Evolutionary conservation across 1,140 invertebrate species (phyloP).

Genomic region (Drosophila obscura): DNA sequence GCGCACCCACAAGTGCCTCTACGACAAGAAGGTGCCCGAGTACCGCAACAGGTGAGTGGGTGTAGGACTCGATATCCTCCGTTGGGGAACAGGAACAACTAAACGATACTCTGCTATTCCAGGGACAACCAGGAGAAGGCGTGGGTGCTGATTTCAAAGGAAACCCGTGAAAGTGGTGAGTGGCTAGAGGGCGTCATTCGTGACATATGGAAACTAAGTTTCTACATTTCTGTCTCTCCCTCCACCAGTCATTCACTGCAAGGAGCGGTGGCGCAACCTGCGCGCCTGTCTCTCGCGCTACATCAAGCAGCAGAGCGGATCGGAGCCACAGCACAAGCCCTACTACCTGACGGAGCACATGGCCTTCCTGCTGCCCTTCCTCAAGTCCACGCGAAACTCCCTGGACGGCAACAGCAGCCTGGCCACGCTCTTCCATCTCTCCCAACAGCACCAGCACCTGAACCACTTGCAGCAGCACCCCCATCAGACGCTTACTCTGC

Average conservation of each 20-base stretch:
- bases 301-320: constrained; percentile 76
- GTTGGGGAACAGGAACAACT: too few species aligned
- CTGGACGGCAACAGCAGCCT: constrained; percentile 67
- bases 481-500: constrained; percentile 16
- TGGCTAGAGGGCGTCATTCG: background rate
- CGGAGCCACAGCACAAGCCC: constrained; percentile 80
- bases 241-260: constrained; percentile 78
- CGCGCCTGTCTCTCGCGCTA: constrained; percentile 80
- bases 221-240: background rate
- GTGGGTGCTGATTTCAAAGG: constrained; percentile 83
- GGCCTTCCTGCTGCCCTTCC: constrained; percentile 80
- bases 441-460: constrained; percentile 67
- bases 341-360: constrained; percentile 83
- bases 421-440: constrained; percentile 66
- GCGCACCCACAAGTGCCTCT: constrained; percentile 76
- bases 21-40: constrained; percentile 81
- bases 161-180: constrained; percentile 77
- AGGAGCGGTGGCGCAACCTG: constrained; percentile 83
- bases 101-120: background rate
- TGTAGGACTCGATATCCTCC: background rate
- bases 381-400: constrained; percentile 73
- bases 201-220: background rate
- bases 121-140: constrained; percentile 82
- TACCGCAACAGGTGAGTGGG: constrained; percentile 78
- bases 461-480: constrained; percentile 17